A percentile compares a stretch with the other conserved stretches of the same genome.
Evolutionary conservation across 2,888 invertebrate genomes (phyloP).

Genomic region (Clitarchus hookeri): DNA sequence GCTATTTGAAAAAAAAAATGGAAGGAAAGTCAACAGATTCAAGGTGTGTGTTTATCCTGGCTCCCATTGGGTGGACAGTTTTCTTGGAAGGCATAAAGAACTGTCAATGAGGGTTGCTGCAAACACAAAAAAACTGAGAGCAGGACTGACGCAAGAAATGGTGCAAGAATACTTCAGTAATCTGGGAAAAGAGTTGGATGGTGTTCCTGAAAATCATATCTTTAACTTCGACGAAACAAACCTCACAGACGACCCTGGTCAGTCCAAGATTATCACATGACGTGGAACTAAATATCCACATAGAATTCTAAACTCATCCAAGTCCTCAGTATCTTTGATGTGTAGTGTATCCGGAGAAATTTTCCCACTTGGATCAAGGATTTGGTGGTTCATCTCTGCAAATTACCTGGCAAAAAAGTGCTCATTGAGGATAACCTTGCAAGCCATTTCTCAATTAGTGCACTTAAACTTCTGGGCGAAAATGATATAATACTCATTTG

Average conservation of each 20-base stretch:
- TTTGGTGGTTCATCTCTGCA: not conserved
- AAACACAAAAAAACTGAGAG: too few species aligned
- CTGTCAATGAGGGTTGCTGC: too few species aligned
- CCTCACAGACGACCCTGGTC: not conserved
- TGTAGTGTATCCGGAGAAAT: too few species aligned
- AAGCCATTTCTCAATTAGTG: not conserved
- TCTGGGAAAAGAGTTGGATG: too few species aligned
- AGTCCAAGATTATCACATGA: not conserved
- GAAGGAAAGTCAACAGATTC: too few species aligned
- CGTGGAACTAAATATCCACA: not conserved
- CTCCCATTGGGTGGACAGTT: too few species aligned
- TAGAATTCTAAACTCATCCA: not conserved
- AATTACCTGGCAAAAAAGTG: not conserved
- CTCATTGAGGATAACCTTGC: not conserved
- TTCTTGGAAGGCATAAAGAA: too few species aligned
- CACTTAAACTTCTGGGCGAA: not conserved
- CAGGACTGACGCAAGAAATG: too few species aligned
- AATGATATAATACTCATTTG: not conserved
- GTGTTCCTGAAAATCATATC: too few species aligned
- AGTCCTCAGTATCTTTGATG: not conserved
- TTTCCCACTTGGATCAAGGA: not conserved
- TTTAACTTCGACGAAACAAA: not conserved
- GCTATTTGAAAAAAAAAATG: too few species aligned
- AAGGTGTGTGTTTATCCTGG: too few species aligned
- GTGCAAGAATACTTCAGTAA: too few species aligned